Conservation (phyloP, 2,888 invertebrate genomes). For the Diaphora mendica region DNA sequence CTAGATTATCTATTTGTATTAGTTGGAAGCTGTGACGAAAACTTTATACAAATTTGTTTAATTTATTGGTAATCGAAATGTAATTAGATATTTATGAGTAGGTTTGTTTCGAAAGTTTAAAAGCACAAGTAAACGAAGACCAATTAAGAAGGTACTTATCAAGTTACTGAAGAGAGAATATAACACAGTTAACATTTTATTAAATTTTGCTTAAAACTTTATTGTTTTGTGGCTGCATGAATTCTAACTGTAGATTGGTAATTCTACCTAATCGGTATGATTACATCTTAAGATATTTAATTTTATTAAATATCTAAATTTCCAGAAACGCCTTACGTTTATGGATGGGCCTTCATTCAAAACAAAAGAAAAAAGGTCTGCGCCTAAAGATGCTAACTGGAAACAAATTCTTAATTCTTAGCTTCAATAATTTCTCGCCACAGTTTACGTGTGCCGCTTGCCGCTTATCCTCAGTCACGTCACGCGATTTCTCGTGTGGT, state of each 20-base stretch:
- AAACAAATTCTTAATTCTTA: slow-evolving; percentile 12
- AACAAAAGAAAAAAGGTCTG: no score
- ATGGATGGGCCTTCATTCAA: no score
- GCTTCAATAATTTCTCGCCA: slow-evolving; percentile 36
- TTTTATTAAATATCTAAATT: no score
- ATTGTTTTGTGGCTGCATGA: neutral
- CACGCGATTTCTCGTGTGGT: slow-evolving; percentile 80
- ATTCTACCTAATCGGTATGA: neutral
- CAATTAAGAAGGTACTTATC: slow-evolving; percentile 16
- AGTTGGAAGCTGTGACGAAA: neutral
- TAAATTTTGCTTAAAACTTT: neutral
- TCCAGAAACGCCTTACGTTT: no score
- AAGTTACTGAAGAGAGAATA: slow-evolving; percentile 2
- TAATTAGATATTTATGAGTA: slow-evolving; percentile 19
- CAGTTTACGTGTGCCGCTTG: slow-evolving; percentile 62
- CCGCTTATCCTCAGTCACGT: slow-evolving; percentile 64
- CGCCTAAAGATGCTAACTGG: slow-evolving; percentile 23
- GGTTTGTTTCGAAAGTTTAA: slow-evolving; percentile 19
- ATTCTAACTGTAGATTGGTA: neutral
- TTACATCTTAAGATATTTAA: no score
- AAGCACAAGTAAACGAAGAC: slow-evolving; percentile 21
- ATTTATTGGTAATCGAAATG: slow-evolving; percentile 20
- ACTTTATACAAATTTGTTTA: neutral
- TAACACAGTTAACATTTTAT: slow-evolving; percentile 3
- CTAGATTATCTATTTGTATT: no score